Conservation (phyloP, 1,140 invertebrate genomes). For the Zaprionus ornatus region DNA sequence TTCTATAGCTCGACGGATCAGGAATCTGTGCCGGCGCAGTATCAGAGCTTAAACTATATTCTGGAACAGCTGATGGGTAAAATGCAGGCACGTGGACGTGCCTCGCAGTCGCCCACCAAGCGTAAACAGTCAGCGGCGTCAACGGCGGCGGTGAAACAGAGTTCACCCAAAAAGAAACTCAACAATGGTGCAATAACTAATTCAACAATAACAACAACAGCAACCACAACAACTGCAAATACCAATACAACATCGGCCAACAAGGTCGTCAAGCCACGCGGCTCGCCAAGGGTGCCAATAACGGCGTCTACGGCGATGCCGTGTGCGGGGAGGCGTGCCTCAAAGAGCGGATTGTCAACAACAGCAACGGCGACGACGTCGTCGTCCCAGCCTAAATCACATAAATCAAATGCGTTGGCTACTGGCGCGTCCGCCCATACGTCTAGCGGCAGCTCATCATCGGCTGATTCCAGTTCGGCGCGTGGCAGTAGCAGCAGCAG, state of each 20-base stretch:
- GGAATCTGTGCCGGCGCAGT: constrained; percentile 76
- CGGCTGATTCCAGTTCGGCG: constrained; percentile 75
- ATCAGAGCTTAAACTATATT: constrained; percentile 74
- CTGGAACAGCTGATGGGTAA: constrained; percentile 75
- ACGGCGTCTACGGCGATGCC: constrained; percentile 53
- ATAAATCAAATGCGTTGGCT: constrained; percentile 21
- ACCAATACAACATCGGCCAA: constrained; percentile 49
- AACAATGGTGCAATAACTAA: constrained; percentile 73
- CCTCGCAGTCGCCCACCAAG: constrained; percentile 75
- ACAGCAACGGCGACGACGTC: constrained; percentile 57
- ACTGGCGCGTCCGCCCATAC: constrained; percentile 64
- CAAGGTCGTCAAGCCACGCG: constrained; percentile 44
- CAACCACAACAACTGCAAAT: constrained; percentile 49
- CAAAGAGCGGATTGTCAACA: constrained; percentile 55
- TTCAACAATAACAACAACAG: constrained; percentile 49
- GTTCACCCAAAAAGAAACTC: constrained; percentile 74
- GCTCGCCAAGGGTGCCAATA: constrained; percentile 41
- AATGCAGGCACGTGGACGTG: constrained; percentile 57
- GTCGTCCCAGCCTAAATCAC: constrained; percentile 63
- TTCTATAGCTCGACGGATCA: constrained; percentile 88
- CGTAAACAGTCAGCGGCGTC: constrained; percentile 47
- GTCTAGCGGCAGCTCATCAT: constrained; percentile 77
- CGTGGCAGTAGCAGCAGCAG: constrained; percentile 39
- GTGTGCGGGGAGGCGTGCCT: constrained; percentile 76
- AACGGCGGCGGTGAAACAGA: constrained; percentile 25